A percentile compares a stretch with the other conserved stretches of the same genome.
Evolutionary conservation across 2,113 vertebrate species (phyloP).

Genomic region (Epinephelus fuscoguttatus): DNA sequence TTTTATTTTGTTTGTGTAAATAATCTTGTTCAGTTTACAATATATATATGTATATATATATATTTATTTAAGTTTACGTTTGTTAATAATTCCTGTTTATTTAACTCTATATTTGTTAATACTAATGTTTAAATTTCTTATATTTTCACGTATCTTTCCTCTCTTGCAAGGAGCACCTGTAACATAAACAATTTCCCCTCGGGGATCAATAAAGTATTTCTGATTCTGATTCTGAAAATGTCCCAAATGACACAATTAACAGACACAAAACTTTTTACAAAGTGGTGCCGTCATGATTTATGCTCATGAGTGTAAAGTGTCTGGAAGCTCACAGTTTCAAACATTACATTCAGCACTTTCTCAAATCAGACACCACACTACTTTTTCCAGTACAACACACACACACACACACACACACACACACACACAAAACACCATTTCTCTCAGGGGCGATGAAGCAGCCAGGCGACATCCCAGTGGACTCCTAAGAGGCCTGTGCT

Average conservation of each 20-base stretch:
- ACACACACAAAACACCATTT: conserved; percentile 21
- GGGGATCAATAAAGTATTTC: no score
- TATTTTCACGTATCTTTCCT: no score
- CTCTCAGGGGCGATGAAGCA: conserved; percentile 50
- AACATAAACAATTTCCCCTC: no score
- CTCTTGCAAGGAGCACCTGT: no score
- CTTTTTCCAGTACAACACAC: conserved; percentile 38
- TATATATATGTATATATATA: no score
- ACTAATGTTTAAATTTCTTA: no score
- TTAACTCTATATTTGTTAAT: no score
- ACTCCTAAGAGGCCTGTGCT: conserved; percentile 57
- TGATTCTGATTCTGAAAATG: no score
- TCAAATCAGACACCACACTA: background rate
- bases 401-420: conserved; percentile 27
- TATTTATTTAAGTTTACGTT: no score
- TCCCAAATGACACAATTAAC: conserved; percentile 4
- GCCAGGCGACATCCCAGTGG: conserved; percentile 64
- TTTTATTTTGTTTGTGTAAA: no score
- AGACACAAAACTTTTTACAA: background rate
- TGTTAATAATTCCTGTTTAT: no score
- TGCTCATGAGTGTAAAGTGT: background rate
- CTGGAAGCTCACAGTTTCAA: conserved; percentile 22
- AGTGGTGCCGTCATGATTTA: conserved; percentile 11
- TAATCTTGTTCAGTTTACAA: no score
- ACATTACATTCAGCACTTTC: background rate